phyloP scores from a whole-genome alignment of 1,140 invertebrate species.

The Procambarus clarkii region DNA sequence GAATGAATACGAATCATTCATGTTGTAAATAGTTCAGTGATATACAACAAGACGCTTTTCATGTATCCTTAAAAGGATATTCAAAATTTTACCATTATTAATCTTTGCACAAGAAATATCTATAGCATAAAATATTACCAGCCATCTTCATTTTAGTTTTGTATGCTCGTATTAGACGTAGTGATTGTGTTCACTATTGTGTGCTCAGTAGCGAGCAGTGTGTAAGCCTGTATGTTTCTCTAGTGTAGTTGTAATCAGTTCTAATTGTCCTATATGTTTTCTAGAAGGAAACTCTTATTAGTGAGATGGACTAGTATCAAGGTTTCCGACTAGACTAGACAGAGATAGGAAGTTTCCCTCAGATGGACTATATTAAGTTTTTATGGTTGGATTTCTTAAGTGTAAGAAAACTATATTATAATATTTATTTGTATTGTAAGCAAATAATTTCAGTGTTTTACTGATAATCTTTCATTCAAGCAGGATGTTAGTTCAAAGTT shows the following conservation, averaged over 20 bases:
- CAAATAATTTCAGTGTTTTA: not conserved
- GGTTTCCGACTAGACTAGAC: not conserved
- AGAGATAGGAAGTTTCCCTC: not conserved
- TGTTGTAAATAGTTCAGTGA: too few species aligned
- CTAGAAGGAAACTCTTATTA: not conserved
- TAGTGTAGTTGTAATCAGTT: not conserved
- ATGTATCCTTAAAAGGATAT: too few species aligned
- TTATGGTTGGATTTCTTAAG: not conserved
- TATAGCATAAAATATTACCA: too few species aligned
- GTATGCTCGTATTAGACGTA: too few species aligned
- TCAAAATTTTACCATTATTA: too few species aligned
- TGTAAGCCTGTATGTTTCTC: not conserved
- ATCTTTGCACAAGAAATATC: too few species aligned
- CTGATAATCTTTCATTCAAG: not conserved
- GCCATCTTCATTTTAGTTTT: too few species aligned
- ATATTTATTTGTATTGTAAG: constrained; percentile 11
- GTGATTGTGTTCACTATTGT: not conserved
- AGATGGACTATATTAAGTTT: constrained; percentile 8
- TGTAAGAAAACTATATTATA: not conserved
- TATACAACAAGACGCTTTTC: too few species aligned
- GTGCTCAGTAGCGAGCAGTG: not conserved
- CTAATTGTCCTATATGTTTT: not conserved
- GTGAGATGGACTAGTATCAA: not conserved
- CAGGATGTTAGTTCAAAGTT: not conserved
- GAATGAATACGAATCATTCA: too few species aligned